phyloP scores from a whole-genome alignment of 2,113 vertebrate genomes.

The Peromyscus polionotus region DNA sequence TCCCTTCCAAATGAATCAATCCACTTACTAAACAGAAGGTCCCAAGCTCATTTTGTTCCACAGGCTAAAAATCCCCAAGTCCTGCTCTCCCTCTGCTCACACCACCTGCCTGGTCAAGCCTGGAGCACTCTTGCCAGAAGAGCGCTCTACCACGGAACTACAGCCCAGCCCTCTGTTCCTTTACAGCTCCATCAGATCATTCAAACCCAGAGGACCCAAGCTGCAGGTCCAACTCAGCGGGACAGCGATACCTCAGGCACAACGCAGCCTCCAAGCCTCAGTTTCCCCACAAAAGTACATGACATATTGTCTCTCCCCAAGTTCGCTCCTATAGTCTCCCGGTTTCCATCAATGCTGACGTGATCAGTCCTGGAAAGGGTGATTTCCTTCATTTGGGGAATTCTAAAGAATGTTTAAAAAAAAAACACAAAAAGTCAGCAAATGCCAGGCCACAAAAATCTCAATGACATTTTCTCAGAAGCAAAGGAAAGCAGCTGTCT shows the following conservation, averaged over 20 bases:
- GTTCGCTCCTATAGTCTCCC: not conserved
- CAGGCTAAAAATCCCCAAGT: not conserved
- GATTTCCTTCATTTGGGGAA: not conserved
- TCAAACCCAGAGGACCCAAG: not conserved
- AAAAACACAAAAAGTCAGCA: conserved; percentile 54
- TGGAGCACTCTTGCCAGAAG: not conserved
- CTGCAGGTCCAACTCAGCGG: not conserved
- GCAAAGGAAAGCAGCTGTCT: conserved; percentile 32
- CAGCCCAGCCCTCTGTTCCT: not conserved
- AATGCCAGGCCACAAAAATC: conserved; percentile 45
- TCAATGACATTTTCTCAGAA: conserved; percentile 36
- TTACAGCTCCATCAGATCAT: not conserved
- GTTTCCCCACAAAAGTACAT: not conserved
- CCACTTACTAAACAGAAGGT: not conserved
- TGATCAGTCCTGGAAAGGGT: conserved; percentile 21
- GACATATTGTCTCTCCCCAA: not conserved
- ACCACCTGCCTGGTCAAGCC: not conserved
- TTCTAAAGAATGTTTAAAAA: conserved; percentile 59
- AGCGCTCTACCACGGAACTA: too few relatives aligned
- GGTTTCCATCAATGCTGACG: not conserved
- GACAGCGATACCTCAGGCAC: not conserved
- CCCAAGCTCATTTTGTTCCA: not conserved
- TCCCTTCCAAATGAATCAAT: conserved; percentile 34
- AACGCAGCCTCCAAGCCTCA: not conserved
- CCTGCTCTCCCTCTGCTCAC: not conserved